phyloP scores from a whole-genome alignment of 2,888 invertebrate genomes.

The Epicampocera succincta region DNA sequence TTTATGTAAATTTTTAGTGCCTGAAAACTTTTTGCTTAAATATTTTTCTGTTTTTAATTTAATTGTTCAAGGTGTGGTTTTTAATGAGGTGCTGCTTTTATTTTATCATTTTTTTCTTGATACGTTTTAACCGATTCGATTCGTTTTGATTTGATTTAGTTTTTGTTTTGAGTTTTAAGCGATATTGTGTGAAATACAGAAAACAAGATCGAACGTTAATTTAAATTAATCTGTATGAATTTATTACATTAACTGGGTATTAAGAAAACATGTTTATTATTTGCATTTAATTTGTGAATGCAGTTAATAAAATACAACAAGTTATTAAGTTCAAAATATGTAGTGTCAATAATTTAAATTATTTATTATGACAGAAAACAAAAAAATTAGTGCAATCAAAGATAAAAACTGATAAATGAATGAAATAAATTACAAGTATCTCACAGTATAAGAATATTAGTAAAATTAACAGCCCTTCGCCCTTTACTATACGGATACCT shows the following conservation, averaged over 20 bases:
- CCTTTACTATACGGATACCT: too few relatives aligned
- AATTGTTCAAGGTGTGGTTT: constrained; percentile 66
- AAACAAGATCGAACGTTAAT: constrained; percentile 43
- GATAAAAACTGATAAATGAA: not conserved
- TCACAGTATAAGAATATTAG: too few relatives aligned
- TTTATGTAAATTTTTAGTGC: constrained; percentile 63
- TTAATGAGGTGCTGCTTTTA: constrained; percentile 66
- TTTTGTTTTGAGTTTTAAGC: constrained; percentile 15
- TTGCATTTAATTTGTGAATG: constrained; percentile 28
- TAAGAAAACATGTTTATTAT: constrained; percentile 54
- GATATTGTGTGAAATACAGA: constrained; percentile 48
- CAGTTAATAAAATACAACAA: constrained; percentile 30
- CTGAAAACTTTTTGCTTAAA: constrained; percentile 61
- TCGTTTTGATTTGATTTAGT: constrained; percentile 14
- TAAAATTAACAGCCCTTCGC: too few relatives aligned
- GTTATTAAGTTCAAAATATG: constrained; percentile 18
- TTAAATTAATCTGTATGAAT: constrained; percentile 49
- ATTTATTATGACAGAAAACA: constrained; percentile 6
- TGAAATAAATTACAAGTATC: too few relatives aligned
- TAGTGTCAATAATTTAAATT: constrained; percentile 6
- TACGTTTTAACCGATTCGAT: constrained; percentile 33
- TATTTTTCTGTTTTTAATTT: constrained; percentile 39
- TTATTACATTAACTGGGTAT: constrained; percentile 42
- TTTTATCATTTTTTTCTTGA: constrained; percentile 31
- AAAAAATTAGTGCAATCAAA: not conserved